Evolutionary conservation across 2,888 invertebrate species (phyloP), one percentile per base, ranked within the genome.

Genomic region (Halocaridina rubra): DNA sequence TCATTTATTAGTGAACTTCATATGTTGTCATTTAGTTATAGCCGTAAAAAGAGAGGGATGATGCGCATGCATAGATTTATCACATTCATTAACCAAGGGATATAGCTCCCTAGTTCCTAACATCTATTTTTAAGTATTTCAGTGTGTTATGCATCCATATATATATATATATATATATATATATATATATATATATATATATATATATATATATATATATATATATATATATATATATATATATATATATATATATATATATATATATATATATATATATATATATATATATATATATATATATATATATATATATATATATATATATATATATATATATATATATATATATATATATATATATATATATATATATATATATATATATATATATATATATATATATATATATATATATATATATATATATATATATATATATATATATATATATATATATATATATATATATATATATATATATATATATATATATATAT

Each of bases 151-250:
- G 53, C 46, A 75, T 75, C 27, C 53, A 53, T 53, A 75, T 75
- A 75, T 53, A 75, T 75, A 53, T 75, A 75, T 75, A 53, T 53
- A 75, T 75, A 53, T 75, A 53, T 75, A 53, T 75, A 75, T 75
- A 53, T 53, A 75, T 53, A 75, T 53, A 75, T 53, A 53, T 53
- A 75, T 75, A 75, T 75, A 75, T 24, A 75, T 46, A 24, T 53
- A 53, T 75, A 53, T 46, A 53, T 75, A 53, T 75, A 75, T 53
- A 75, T 75, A 75, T 75, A 75, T 75, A 53, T 75, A 75, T 75
- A 75, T 53, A 53, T 75, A 39, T 75, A 75, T 75, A 39, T 53
- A 53, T 53, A 39, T 53, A 39, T 53, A 53, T 53, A 75, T 39
- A 39, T 75, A 53, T 19, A 75, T 75, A 53, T 53, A 53, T 46